A percentile compares a stretch with the other conserved stretches of the same genome.
Evolutionary conservation across 1,140 invertebrate species (phyloP).

Genomic region (Anastrepha obliqua): DNA sequence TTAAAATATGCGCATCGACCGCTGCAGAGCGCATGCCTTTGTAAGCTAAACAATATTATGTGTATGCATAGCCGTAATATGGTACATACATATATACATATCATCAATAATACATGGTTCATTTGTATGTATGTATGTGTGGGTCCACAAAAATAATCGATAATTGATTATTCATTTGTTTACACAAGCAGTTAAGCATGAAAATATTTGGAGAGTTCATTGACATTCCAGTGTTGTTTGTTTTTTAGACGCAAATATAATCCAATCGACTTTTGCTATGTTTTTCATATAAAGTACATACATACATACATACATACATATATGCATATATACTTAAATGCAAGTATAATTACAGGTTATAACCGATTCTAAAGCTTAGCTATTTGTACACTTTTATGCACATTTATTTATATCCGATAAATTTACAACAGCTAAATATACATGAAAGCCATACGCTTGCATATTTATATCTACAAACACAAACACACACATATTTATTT

Average conservation of each 20-base stretch:
- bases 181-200: not conserved
- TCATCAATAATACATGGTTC: too few species aligned
- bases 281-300: not conserved
- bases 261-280: too few species aligned
- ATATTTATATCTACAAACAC: not conserved
- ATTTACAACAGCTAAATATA: not conserved
- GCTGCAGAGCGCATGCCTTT: too few species aligned
- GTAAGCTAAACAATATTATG: too few species aligned
- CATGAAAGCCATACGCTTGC: not conserved
- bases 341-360: constrained; percentile 34
- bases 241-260: too few species aligned
- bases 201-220: too few species aligned
- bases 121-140: too few species aligned
- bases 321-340: not conserved
- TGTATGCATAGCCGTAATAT: too few species aligned
- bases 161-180: constrained; percentile 17
- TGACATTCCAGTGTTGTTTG: too few species aligned
- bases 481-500: too few species aligned
- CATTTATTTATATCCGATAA: not conserved
- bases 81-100: too few species aligned
- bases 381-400: not conserved
- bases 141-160: not conserved
- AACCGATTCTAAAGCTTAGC: not conserved
- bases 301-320: not conserved
- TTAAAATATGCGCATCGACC: too few species aligned